Base-by-base conservation (phyloP, 2,113 vertebrate species). In the Rynchops niger region DNA sequence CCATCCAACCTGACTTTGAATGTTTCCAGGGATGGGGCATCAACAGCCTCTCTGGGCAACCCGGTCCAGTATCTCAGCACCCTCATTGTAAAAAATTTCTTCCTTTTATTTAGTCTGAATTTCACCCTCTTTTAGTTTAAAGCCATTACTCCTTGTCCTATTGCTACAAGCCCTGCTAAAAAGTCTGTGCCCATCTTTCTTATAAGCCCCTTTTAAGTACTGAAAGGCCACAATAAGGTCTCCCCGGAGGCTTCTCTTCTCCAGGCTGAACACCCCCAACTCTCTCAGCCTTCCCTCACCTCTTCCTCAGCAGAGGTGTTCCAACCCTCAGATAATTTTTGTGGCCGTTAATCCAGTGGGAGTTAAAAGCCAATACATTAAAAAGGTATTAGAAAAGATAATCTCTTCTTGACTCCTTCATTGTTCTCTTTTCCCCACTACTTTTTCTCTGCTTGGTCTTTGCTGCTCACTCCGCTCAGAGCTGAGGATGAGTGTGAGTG, bases 51-150 rank as follows among this genome's bases (percentile, higher is more conserved):
- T 17, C 55, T 73, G 73, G 21, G 32, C 23, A n/a, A 27, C 45
- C 38, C 69, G 42, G 0, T 9, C 53, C n/a, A 13, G 42, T 3
- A 5, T 2, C 1, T 59, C 5, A 7, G 1, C 25, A 26, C 18
- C 20, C 25, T 74, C 8, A 1, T 1, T 0, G 2, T 7, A 2
- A 65, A 3, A 3, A 34, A 27, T 65, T 38, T 5, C 80, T 45
- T 19, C n/a, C 10, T 73, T 5, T 2, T 0, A 4, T 40, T 32
- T 25, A 38, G 5, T 3, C 12, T 15, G 0, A 0, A 9, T 29
- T 29, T 22, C 72, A 4, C 18, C 29, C 14, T 30, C 5, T 17
- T 43, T 9, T 21, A 76, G 0, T 59, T 61, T 42, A 6, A 85
- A 67, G 15, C 56, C 58, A 25, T 89, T 27, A 0, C 12, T n/a